These are phyloP conservation scores for Mustelus asterias DNA, from an alignment of 2,113 vertebrate species.

Conservation along the genomic window DNA sequence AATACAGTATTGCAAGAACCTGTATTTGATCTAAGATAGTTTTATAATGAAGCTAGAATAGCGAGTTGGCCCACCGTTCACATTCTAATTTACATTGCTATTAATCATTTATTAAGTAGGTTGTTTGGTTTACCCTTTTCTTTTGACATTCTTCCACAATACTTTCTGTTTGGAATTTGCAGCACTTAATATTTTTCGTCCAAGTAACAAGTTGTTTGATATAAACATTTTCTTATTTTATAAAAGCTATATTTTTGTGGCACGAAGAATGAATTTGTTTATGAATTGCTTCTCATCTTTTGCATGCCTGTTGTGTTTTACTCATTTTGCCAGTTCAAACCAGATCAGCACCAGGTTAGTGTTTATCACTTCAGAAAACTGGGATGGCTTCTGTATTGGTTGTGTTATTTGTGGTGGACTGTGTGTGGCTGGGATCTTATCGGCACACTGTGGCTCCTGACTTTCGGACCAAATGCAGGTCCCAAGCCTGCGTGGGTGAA, in stretches of 20 bases:
- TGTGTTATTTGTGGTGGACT: neutral
- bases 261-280: constrained; percentile 13
- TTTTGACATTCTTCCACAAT: neutral
- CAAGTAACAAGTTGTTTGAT: neutral
- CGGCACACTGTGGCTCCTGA: neutral
- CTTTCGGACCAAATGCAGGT: neutral
- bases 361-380: neutral
- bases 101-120: neutral
- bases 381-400: neutral
- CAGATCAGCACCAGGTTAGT: constrained; percentile 19
- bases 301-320: constrained; percentile 5
- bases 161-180: neutral
- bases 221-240: neutral
- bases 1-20: neutral
- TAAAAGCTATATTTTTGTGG: neutral
- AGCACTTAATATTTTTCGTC: neutral
- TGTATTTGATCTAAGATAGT: neutral
- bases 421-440: neutral
- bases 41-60: neutral
- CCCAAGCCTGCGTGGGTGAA: neutral
- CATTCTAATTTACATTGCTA: constrained; percentile 1
- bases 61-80: neutral
- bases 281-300: neutral
- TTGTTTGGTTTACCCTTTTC: neutral
- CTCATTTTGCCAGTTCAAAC: neutral